These are phyloP conservation scores for Corythornis cristatus DNA, from an alignment of 2,113 vertebrate genomes.

Conservation along the genomic window DNA sequence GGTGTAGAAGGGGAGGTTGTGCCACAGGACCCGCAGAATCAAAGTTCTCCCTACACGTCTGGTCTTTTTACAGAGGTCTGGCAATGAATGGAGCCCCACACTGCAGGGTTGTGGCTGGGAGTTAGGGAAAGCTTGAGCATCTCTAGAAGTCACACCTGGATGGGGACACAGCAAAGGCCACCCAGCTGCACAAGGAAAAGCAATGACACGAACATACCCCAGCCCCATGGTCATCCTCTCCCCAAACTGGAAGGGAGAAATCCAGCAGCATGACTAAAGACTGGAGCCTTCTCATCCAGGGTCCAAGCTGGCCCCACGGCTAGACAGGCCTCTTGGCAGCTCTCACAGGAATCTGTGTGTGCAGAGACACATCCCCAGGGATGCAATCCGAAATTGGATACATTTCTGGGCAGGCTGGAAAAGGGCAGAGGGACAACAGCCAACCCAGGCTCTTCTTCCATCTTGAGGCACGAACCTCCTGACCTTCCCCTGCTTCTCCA, in stretches of 20 bases:
- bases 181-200: neutral
- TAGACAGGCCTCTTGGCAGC: neutral
- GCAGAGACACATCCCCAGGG: neutral
- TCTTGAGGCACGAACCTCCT: neutral
- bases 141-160: neutral
- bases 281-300: neutral
- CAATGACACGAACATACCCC: rapidly evolving
- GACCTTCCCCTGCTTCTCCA: neutral
- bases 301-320: neutral
- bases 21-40: rapidly evolving
- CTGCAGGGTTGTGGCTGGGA: rapidly evolving
- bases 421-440: neutral
- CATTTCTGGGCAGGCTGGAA: neutral
- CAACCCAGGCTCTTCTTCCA: neutral
- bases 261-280: neutral
- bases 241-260: rapidly evolving
- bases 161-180: neutral
- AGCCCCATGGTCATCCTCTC: too few relatives aligned
- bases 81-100: rapidly evolving
- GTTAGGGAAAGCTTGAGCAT: neutral
- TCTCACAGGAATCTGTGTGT: neutral
- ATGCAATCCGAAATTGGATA: neutral
- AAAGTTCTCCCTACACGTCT: neutral
- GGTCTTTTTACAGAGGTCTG: neutral
- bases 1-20: neutral